Percentiles rank a stretch among this genome's conserved stretches.
These are phyloP conservation scores for Ganaspis sp. DNA, from an alignment of 1,140 invertebrate genomes.

Conservation along the genomic window DNA sequence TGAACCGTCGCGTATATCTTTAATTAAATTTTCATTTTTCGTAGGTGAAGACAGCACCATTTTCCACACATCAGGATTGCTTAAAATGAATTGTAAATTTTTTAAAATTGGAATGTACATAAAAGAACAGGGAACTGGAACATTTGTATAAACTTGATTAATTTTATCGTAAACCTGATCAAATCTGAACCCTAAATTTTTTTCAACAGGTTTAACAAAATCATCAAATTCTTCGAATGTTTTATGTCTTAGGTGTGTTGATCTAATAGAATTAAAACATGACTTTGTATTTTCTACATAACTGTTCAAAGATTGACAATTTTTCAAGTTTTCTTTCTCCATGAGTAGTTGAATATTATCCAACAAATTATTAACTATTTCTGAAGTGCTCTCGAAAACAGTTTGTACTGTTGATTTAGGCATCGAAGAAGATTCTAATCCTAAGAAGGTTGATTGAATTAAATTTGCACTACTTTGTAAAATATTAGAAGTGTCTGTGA, in stretches of 20 bases:
- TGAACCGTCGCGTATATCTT: constrained; percentile 39
- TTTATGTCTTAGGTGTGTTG: too few relatives aligned
- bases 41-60: background rate
- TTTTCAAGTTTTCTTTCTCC: background rate
- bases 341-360: background rate
- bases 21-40: constrained; percentile 23
- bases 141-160: constrained; percentile 19
- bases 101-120: constrained; percentile 43
- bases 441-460: background rate
- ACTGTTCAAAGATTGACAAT: background rate
- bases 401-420: background rate
- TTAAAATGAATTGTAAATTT: constrained; percentile 33
- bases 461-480: background rate
- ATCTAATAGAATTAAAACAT: too few relatives aligned
- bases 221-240: background rate
- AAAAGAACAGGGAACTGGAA: constrained; percentile 31
- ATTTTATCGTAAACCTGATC: constrained; percentile 24
- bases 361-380: background rate
- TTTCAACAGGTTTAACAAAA: constrained; percentile 36
- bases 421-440: background rate
- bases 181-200: constrained; percentile 33
- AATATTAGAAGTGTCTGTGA: background rate
- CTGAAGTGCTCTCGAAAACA: background rate
- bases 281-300: background rate
- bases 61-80: background rate